These are phyloP conservation scores for Druceiella hillmani DNA, from an alignment of 2,888 invertebrate genomes.

Conservation along the genomic window DNA sequence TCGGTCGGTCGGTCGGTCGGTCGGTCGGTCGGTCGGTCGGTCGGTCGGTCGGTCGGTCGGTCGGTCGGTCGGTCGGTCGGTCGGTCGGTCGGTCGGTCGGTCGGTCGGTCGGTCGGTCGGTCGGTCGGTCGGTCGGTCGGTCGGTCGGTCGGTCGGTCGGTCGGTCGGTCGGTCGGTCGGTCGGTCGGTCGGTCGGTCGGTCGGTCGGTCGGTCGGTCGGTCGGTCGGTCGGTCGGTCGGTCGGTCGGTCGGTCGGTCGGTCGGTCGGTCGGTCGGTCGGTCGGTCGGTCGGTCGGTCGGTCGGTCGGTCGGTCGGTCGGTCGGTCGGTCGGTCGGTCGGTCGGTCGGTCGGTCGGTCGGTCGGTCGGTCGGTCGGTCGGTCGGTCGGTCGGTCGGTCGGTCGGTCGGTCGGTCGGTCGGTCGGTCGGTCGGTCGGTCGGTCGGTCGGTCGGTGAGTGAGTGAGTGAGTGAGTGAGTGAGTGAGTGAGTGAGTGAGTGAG, in stretches of 20 bases:
- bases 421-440: background rate
- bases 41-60: background rate
- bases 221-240: background rate
- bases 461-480: background rate
- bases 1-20: background rate
- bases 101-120: background rate
- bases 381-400: conserved; percentile 1
- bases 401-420: background rate
- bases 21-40: conserved; percentile 1
- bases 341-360: background rate
- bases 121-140: conserved; percentile 1
- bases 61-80: conserved; percentile 1
- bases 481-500: no score
- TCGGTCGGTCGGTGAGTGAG: background rate
- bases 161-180: conserved; percentile 1
- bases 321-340: conserved; percentile 1
- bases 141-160: conserved; percentile 1
- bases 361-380: background rate
- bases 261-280: conserved; percentile 1
- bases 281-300: background rate
- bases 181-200: background rate
- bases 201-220: background rate
- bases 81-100: conserved; percentile 1
- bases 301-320: conserved; percentile 1
- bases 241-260: background rate